Base-by-base conservation (phyloP, 2,113 vertebrate species). In the Lutjanus erythropterus region DNA sequence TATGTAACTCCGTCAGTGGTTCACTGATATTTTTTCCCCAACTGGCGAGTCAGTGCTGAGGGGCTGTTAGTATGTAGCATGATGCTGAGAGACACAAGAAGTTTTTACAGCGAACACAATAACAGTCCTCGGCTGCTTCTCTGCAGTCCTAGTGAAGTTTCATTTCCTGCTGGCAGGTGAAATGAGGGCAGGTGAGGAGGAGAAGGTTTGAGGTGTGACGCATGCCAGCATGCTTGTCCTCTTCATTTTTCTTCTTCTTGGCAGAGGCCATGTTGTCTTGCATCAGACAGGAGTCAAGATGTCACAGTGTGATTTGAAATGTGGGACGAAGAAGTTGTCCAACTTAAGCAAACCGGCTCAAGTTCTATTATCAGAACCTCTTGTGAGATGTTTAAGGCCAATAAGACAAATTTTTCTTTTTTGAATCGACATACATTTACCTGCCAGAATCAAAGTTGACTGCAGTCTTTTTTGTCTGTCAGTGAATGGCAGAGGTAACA, bases 161-260 rank as follows among this genome's bases (percentile, higher is more conserved):
- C 60, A 82, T 86, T 88, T 87, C 85, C 89, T 92, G 90, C 87
- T 85, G 90, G 91, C 90, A 31, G 89, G 89, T 88, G 5, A 83
- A 86, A 78, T 62, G 78, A 87, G 52, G 59, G 52, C 72, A 35
- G 25, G 15, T 14, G 44, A 31, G 59, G 75, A 31, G 53, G 75
- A 21, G n/a, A 21, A 15, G 2, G 67, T 21, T 18, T 23, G 62
- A 52, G 31, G 56, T 67, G 31, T 58, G 18, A 18, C 49, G 21
- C 31, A 52, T 12, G 56, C 31, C 25, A 10, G 49, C 31, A 0
- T 18, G 64, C n/a, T 68, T 5, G 39, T 37, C 55, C 15, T 79
- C 47, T 50, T 50, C n/a, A 3, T 23, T 9, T 19, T 41, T 58
- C 76, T 62, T 49, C 60, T 49, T 50, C 52, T 53, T 25, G 2